phyloP scores from a whole-genome alignment of 2,797 vertebrate genomes.

The Cryptoprocta ferox region DNA sequence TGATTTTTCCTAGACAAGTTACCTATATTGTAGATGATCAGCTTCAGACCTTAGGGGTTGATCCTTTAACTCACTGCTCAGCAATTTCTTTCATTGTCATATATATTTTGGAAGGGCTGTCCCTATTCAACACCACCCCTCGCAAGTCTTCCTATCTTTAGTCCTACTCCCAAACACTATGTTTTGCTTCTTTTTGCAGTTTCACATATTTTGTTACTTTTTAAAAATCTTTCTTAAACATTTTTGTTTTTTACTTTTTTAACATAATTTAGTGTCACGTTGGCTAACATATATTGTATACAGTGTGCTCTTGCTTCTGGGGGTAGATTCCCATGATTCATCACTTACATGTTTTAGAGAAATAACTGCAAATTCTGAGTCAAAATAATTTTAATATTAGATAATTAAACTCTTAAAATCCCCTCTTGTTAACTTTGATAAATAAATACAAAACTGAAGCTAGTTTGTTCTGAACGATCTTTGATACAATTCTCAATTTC shows the following conservation, averaged over 20 bases:
- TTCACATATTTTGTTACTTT: background rate
- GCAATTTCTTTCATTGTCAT: background rate
- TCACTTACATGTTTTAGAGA: background rate
- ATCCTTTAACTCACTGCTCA: background rate
- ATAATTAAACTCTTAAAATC: background rate
- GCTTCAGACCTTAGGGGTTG: background rate
- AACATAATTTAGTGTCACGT: no score
- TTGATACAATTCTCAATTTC: background rate
- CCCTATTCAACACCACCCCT: background rate
- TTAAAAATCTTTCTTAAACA: no score
- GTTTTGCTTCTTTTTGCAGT: background rate
- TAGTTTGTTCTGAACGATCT: background rate
- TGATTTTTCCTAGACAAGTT: background rate
- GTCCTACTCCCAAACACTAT: background rate
- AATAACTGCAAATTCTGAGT: background rate
- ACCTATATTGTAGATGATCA: background rate
- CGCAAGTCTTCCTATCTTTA: background rate
- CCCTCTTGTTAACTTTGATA: constrained; percentile 12
- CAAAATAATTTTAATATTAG: background rate
- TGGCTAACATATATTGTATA: no score
- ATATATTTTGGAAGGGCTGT: background rate
- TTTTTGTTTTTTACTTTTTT: no score
- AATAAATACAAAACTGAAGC: background rate
- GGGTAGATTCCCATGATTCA: no score
- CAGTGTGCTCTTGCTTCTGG: no score